Base-by-base conservation (phyloP, 2,888 invertebrate genomes). In the Diploptera punctata region DNA sequence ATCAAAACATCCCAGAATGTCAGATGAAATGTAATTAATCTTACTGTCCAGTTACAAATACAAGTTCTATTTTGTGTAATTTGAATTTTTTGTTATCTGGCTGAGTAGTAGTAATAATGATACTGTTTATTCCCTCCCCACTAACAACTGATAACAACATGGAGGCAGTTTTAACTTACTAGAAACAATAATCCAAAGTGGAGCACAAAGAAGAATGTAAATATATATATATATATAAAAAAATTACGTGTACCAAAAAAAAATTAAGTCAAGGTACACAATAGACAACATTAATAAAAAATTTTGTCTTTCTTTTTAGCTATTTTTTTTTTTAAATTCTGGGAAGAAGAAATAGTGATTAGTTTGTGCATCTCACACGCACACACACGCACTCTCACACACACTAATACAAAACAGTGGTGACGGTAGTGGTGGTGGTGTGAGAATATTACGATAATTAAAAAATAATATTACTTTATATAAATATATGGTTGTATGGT, bases 341-440 rank as follows among this genome's bases (percentile, higher is more conserved):
- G 57, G n/a, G 21, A 57, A 57, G 29, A 19, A 57, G 57, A 57
- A 47, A 57, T 13, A 13, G 52, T 31, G 57, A 57, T 57, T 57
- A 57, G 57, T 57, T 57, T 57, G 29, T 73, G 73, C 73, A 70
- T 62, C 49, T 62, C 70, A 72, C 74, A 74, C 73, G 67, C 73
- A 73, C 75, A 67, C 73, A 71, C 75, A 73, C 75, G 67, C 74
- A 74, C 74, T 74, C 75, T 73, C 75, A 73, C 75, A 75, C 73
- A 69, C 74, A 71, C 31, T 67, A 74, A 74, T 65, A 72, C 69
- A 72, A 60, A 74, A 71, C 49, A 54, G 68, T 72, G 72, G 57
- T 57, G 57, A 57, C n/a, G 29, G 29, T 57, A 57, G 57, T 57
- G 57, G 54, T 26, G 24, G 43, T 65, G 65, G 47, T 68, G 74